Evolutionary conservation across 92 coral and sea anemone species (phyloP).

Genomic region (Bergia sp.): DNA sequence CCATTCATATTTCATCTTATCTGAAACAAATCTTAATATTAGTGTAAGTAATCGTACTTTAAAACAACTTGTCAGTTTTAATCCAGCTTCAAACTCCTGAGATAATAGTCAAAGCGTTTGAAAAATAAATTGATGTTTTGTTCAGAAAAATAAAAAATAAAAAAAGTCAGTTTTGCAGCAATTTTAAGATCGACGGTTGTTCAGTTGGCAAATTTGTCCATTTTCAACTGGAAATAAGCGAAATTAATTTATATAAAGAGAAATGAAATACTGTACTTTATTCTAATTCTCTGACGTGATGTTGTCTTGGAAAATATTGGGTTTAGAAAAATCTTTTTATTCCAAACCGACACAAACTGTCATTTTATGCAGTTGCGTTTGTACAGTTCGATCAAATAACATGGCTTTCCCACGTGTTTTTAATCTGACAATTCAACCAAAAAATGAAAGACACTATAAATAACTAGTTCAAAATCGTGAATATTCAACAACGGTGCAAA

Average conservation of each 20-base stretch:
- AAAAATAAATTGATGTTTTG: neutral
- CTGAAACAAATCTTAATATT: neutral
- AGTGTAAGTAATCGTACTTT: neutral
- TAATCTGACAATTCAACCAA: slow-evolving; percentile 29
- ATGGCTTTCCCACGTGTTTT: slow-evolving; percentile 31
- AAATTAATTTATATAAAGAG: neutral
- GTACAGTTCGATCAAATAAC: slow-evolving; percentile 12
- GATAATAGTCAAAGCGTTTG: neutral
- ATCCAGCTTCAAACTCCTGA: neutral
- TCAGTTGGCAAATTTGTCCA: neutral
- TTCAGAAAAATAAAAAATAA: neutral
- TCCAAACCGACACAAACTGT: neutral
- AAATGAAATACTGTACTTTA: neutral
- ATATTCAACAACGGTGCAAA: neutral
- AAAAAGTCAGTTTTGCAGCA: neutral
- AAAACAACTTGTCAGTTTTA: neutral
- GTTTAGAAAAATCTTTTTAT: neutral
- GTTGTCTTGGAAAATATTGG: slow-evolving; percentile 27
- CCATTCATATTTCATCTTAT: neutral
- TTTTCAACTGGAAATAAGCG: neutral
- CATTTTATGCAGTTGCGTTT: slow-evolving; percentile 18
- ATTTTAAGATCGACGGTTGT: neutral
- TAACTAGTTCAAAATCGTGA: neutral
- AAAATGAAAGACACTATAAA: neutral
- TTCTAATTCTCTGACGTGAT: neutral